Evolutionary conservation across 2,797 vertebrate species (phyloP), one percentile per base, ranked within the genome.

Genomic region (Pseudomugil gertrudae): DNA sequence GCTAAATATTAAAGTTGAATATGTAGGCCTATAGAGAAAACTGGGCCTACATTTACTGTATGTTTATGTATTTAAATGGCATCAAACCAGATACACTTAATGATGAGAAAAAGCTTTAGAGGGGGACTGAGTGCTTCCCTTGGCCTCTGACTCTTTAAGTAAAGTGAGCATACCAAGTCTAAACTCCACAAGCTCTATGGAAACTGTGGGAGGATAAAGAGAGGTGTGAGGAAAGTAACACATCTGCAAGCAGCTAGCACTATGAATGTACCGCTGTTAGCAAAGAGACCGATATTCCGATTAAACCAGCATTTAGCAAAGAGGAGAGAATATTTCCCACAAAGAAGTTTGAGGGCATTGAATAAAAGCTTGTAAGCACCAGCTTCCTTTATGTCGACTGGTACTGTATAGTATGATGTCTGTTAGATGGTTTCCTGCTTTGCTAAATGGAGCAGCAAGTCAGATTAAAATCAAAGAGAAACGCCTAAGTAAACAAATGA

Each of bases 401-500:
- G 15, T 4, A 45, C 43, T 17, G 15, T 4, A 45, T 36, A 30
- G 43, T 64, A 27, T 48, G 32, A 30, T 67, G 60, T 66, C 51
- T 52, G 11, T 48, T 21, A 35, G 58, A 50, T 55, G 57, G 47
- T 64, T 81, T 86, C 67, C 81, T 57, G 66, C n/a, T 69, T 66
- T 52, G 68, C 48, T 55, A 57, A 69, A 59, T 67, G 81, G 69
- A 81, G 63, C 84, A 76, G 40, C 82, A 50, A 66, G 65, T 10
- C 63, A 85, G 81, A 87, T 86, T 68, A 74, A 60, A 85, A 76
- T 83, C 71, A 78, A 67, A 81, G 81, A 66, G 72, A 57, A 77
- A 79, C 38, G 65, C 80, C 79, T 57, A 74, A 66, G 59, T 83
- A 85, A 88, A 89, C 86, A 88, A 80, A 66, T 45, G 64, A 72